Percentiles rank a stretch among this genome's conserved stretches.
These are phyloP conservation scores for Microtus montanus DNA, from an alignment of 2,113 vertebrate genomes.

Conservation along the genomic window DNA sequence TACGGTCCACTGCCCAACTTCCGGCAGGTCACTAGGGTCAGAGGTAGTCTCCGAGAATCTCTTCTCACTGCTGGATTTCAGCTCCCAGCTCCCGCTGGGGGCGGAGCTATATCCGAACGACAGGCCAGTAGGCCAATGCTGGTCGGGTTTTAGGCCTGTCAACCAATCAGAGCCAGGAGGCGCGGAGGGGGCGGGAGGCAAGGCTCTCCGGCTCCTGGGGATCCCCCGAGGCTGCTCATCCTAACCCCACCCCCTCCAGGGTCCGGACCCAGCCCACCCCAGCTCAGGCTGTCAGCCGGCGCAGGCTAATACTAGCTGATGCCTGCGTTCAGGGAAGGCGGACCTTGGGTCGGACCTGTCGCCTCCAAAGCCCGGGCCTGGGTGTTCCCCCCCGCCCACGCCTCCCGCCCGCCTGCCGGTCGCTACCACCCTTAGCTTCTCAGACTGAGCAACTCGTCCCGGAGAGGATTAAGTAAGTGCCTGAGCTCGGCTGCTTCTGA, in stretches of 20 bases:
- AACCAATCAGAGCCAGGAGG: slow-evolving; percentile 58
- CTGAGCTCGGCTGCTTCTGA: slow-evolving; percentile 62
- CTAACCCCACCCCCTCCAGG: slow-evolving; percentile 48
- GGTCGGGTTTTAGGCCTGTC: neutral
- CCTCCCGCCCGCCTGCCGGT: slow-evolving; percentile 21
- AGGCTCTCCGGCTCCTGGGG: neutral
- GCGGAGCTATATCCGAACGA: slow-evolving; percentile 47
- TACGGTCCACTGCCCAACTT: neutral
- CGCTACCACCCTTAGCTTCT: slow-evolving; percentile 47
- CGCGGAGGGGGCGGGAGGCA: neutral
- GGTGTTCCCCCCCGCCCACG: neutral
- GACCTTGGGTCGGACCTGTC: neutral
- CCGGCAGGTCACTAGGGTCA: neutral
- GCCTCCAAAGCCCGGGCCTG: neutral
- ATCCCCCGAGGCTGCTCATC: neutral
- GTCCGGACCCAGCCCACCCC: neutral
- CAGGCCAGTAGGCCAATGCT: slow-evolving; percentile 49
- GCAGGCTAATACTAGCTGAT: neutral
- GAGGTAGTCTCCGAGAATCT: neutral
- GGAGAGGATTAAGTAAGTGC: slow-evolving; percentile 77
- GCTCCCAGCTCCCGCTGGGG: neutral
- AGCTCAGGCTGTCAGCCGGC: neutral
- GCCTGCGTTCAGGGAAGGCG: neutral
- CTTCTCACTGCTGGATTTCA: rapidly evolving
- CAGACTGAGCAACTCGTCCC: slow-evolving; percentile 58